Evolutionary conservation across 1,140 invertebrate species (phyloP).

Genomic region (Caenorhabditis briggsae): DNA sequence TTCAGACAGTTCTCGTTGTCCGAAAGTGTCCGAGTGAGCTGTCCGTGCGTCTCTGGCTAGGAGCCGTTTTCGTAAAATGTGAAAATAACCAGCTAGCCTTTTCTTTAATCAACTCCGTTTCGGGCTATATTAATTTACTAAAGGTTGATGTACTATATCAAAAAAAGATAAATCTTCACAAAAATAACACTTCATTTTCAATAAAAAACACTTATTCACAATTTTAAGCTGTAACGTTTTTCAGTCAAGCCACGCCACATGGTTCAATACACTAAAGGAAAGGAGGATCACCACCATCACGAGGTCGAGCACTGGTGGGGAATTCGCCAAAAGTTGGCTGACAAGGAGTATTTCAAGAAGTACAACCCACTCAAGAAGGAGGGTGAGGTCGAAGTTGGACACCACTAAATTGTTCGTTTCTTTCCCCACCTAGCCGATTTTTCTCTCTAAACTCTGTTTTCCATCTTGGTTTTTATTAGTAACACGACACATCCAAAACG

Average conservation of each 20-base stretch:
- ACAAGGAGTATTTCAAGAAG: constrained; percentile 75
- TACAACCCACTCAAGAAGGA: constrained; percentile 72
- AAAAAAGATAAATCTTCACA: too few species aligned
- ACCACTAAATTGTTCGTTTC: constrained; percentile 64
- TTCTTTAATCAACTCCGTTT: too few species aligned
- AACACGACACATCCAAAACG: constrained; percentile 41
- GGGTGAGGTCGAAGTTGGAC: constrained; percentile 67
- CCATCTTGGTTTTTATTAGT: constrained; percentile 37
- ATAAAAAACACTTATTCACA: neutral
- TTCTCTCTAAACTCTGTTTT: constrained; percentile 48
- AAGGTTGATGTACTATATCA: too few species aligned
- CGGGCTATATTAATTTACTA: too few species aligned
- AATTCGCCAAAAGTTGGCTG: constrained; percentile 71
- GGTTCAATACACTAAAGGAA: constrained; percentile 71
- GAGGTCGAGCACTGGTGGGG: constrained; percentile 75
- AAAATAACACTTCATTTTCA: too few species aligned
- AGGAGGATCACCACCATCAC: constrained; percentile 74
- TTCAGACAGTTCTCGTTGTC: too few species aligned
- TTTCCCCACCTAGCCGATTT: constrained; percentile 17
- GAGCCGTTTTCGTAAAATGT: too few species aligned
- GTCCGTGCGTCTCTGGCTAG: too few species aligned
- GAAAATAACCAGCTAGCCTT: too few species aligned
- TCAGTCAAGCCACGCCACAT: constrained; percentile 74
- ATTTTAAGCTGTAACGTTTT: too few species aligned
- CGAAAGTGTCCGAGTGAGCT: too few species aligned